A percentile compares a stretch with the other conserved stretches of the same genome.
Conservation (phyloP, 2,888 invertebrate species). For the Bellardia bayeri region DNA sequence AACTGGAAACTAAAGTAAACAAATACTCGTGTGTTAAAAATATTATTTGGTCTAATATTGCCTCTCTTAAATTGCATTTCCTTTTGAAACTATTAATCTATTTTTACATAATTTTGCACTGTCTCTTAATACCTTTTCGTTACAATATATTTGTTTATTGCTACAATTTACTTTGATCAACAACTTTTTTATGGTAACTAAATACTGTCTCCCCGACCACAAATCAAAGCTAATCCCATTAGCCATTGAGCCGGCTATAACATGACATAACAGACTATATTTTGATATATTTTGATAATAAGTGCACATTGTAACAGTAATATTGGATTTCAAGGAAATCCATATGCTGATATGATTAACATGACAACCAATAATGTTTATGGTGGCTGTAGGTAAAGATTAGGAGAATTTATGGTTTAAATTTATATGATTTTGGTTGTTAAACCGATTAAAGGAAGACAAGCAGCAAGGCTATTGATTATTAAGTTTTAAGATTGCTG, state of each 20-base stretch:
- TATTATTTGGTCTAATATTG: too few species aligned
- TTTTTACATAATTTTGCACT: too few species aligned
- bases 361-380: not conserved
- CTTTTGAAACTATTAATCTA: too few species aligned
- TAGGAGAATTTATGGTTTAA: not conserved
- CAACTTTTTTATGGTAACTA: not conserved
- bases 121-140: too few species aligned
- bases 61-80: too few species aligned
- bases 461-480: not conserved
- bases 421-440: not conserved
- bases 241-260: constrained; percentile 23
- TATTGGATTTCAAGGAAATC: constrained; percentile 39
- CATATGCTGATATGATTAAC: not conserved
- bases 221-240: constrained; percentile 23
- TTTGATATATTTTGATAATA: not conserved
- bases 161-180: not conserved
- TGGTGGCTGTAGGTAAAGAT: not conserved
- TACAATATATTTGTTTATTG: not conserved
- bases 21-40: too few species aligned
- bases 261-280: not conserved
- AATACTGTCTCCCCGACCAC: not conserved
- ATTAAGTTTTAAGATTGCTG: not conserved
- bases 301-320: constrained; percentile 9
- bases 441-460: not conserved
- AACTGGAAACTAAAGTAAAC: too few species aligned